Percentiles rank a stretch among this genome's conserved stretches.
Conservation (phyloP, 2,113 vertebrate species). For the Monarcha castaneiventris region DNA sequence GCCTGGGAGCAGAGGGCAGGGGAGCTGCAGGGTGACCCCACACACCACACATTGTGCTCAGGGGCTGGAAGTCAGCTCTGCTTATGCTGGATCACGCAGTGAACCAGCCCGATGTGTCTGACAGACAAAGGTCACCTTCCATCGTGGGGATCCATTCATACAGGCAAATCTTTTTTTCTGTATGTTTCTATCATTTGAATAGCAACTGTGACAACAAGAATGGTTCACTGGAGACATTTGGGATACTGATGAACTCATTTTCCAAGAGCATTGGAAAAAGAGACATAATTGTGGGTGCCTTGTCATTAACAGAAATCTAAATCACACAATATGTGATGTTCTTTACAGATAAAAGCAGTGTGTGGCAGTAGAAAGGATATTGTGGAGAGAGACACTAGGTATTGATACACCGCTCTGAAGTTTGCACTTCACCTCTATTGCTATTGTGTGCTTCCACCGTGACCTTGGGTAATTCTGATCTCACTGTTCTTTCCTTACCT, state of each 20-base stretch:
- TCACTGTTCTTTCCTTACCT: background rate
- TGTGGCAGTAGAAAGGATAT: background rate
- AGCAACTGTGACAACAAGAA: background rate
- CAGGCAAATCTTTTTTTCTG: background rate
- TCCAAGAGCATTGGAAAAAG: background rate
- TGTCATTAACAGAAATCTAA: background rate
- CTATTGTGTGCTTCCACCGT: background rate
- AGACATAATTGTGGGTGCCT: background rate
- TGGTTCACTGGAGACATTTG: background rate
- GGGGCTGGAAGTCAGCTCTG: constrained; percentile 2
- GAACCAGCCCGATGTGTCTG: fast-evolving
- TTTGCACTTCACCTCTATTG: background rate
- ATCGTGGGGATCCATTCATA: background rate
- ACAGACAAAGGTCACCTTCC: background rate
- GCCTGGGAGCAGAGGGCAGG: background rate
- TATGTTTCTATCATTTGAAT: background rate
- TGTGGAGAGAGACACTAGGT: background rate
- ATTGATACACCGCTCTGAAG: background rate
- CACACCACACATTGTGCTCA: background rate
- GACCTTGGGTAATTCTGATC: background rate
- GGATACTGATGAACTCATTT: background rate
- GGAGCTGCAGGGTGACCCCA: background rate
- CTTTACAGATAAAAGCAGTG: background rate
- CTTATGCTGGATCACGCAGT: background rate
- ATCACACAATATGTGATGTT: background rate